phyloP scores from a whole-genome alignment of 1,140 invertebrate genomes.

The Oryctes rhinoceros region DNA sequence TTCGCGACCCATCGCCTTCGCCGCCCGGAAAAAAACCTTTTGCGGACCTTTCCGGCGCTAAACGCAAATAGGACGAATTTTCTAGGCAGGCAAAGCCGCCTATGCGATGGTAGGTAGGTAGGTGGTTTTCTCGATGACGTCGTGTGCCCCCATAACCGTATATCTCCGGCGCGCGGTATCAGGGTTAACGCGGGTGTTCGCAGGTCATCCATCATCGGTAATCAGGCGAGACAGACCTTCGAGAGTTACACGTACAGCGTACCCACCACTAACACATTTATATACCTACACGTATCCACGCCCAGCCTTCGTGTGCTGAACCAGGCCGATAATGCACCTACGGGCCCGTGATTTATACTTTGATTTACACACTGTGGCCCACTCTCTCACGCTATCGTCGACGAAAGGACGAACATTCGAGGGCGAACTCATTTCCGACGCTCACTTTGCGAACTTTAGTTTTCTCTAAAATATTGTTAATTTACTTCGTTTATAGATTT shows the following conservation, averaged over 20 bases:
- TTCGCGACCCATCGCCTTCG: not conserved
- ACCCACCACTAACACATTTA: not conserved
- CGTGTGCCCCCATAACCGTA: constrained; percentile 28
- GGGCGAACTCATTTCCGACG: not conserved
- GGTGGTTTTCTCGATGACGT: constrained; percentile 24
- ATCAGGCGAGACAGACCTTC: constrained; percentile 51
- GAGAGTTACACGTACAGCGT: constrained; percentile 45
- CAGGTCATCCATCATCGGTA: constrained; percentile 51
- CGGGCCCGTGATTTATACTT: constrained; percentile 48
- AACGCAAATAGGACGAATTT: constrained; percentile 20
- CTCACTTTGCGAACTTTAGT: not conserved
- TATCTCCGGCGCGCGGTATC: constrained; percentile 22
- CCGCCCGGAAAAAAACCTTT: not conserved
- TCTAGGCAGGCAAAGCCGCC: not conserved
- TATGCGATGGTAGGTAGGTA: not conserved
- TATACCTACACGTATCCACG: not conserved
- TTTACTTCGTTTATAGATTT: not conserved
- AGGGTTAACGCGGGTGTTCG: constrained; percentile 40
- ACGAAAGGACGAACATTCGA: not conserved
- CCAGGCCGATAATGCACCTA: constrained; percentile 52
- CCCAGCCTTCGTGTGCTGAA: constrained; percentile 48
- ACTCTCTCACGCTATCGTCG: not conserved
- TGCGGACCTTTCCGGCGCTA: not conserved
- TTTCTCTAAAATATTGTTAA: not conserved
- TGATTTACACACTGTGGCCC: constrained; percentile 46